Evolutionary conservation across 1,140 invertebrate genomes (phyloP).

Genomic region (Oedothorax gibbosus): DNA sequence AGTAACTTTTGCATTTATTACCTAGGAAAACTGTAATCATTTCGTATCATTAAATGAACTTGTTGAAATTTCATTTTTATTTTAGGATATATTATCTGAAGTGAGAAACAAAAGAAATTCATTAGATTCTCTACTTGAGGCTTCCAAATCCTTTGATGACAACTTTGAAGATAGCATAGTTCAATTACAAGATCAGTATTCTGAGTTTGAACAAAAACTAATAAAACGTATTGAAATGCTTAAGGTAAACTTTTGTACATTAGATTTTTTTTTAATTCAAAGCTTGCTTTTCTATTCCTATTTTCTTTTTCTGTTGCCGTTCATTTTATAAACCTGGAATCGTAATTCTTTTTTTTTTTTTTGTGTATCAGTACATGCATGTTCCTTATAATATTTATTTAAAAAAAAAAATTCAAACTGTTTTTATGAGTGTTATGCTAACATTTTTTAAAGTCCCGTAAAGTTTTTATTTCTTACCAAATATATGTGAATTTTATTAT

Average conservation of each 20-base stretch:
- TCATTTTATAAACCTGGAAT: neutral
- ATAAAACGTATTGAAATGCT: slow-evolving; percentile 48
- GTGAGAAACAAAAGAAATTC: slow-evolving; percentile 42
- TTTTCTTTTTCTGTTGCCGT: neutral
- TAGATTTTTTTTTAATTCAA: neutral
- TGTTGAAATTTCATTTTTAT: neutral
- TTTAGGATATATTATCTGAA: slow-evolving; percentile 51
- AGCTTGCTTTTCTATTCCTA: neutral
- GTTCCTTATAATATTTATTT: too few relatives aligned
- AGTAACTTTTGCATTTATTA: too few relatives aligned
- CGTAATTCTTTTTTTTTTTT: too few relatives aligned
- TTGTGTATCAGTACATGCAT: too few relatives aligned
- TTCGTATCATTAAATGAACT: too few relatives aligned
- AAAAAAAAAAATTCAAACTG: too few relatives aligned
- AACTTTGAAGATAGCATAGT: slow-evolving; percentile 12
- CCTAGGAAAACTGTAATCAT: too few relatives aligned
- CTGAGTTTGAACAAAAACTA: slow-evolving; percentile 45
- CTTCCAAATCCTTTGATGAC: slow-evolving; percentile 22
- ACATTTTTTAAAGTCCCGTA: too few relatives aligned
- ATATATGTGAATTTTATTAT: too few relatives aligned
- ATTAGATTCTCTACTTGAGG: slow-evolving; percentile 27
- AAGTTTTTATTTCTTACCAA: too few relatives aligned
- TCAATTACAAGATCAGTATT: slow-evolving; percentile 44
- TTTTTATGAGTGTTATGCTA: too few relatives aligned
- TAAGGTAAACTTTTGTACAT: slow-evolving; percentile 17